A percentile compares a stretch with the other conserved stretches of the same genome.
Evolutionary conservation across 2,888 invertebrate species (phyloP).

Genomic region (Spisula solida): DNA sequence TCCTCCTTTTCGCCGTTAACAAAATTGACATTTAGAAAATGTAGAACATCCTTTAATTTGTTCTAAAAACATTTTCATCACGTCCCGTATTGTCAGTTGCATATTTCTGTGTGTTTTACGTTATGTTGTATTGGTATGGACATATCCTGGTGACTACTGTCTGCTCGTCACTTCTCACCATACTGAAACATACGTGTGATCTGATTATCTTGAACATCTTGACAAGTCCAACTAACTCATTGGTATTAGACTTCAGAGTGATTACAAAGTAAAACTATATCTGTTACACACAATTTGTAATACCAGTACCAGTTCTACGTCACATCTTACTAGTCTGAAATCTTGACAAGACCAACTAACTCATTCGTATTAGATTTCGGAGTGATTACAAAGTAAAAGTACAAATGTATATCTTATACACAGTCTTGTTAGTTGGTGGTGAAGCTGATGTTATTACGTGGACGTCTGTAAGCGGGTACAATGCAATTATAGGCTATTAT

Average conservation of each 20-base stretch:
- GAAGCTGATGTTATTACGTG: not conserved
- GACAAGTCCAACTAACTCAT: not conserved
- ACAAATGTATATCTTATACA: not conserved
- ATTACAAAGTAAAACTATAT: too few relatives aligned
- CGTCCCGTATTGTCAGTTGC: constrained; percentile 13
- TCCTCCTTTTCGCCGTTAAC: not conserved
- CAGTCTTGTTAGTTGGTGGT: not conserved
- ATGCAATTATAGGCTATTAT: not conserved
- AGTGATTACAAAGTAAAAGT: too few relatives aligned
- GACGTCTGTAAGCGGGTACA: not conserved
- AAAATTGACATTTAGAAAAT: not conserved
- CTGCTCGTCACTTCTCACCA: not conserved
- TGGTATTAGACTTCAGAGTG: not conserved
- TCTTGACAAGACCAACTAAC: not conserved
- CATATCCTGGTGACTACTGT: constrained; percentile 12
- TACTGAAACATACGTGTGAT: not conserved
- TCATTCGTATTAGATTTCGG: not conserved
- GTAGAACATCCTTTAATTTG: not conserved
- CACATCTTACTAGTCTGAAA: not conserved
- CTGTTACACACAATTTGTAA: too few relatives aligned
- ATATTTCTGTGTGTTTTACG: not conserved
- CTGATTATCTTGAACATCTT: not conserved
- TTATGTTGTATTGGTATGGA: not conserved
- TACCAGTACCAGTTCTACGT: too few relatives aligned
- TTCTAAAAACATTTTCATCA: not conserved